Evolutionary conservation across 2,888 invertebrate species (phyloP).

Genomic region (Pteria penguin): DNA sequence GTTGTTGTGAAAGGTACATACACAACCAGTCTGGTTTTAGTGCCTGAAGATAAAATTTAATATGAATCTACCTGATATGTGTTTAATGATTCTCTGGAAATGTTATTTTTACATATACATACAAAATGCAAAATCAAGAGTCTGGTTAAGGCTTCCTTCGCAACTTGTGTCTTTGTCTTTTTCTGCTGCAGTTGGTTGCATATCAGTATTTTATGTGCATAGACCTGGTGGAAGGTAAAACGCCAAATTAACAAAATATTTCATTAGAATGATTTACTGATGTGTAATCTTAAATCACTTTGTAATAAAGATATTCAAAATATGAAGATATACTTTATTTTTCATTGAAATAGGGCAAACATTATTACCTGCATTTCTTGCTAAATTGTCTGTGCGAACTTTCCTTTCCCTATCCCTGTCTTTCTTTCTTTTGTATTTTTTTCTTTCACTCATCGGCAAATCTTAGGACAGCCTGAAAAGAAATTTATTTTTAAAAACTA

Average conservation of each 20-base stretch:
- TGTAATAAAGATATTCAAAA: not conserved
- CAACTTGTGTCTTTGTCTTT: not conserved
- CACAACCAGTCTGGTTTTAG: not conserved
- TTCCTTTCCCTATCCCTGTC: slow-evolving; percentile 1
- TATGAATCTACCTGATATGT: too few species aligned
- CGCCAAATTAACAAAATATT: too few species aligned
- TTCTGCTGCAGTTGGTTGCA: not conserved
- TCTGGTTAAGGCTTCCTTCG: not conserved
- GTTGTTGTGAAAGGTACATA: slow-evolving; percentile 1
- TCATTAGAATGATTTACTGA: slow-evolving; percentile 7
- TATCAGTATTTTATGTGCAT: not conserved
- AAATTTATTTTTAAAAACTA: slow-evolving; percentile 5
- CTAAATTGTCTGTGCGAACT: not conserved
- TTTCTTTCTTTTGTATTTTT: not conserved
- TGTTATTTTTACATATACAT: too few species aligned
- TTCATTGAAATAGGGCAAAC: too few species aligned
- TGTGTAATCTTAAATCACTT: not conserved
- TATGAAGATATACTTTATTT: too few species aligned
- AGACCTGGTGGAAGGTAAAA: not conserved
- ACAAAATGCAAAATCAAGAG: too few species aligned
- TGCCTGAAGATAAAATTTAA: not conserved
- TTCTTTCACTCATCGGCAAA: slow-evolving; percentile 1
- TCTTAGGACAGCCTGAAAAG: not conserved
- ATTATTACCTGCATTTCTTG: slow-evolving; percentile 4
- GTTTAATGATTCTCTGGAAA: too few species aligned